Evolutionary conservation across 1,140 invertebrate species (phyloP).

Genomic region (Dufourea novaeangliae): DNA sequence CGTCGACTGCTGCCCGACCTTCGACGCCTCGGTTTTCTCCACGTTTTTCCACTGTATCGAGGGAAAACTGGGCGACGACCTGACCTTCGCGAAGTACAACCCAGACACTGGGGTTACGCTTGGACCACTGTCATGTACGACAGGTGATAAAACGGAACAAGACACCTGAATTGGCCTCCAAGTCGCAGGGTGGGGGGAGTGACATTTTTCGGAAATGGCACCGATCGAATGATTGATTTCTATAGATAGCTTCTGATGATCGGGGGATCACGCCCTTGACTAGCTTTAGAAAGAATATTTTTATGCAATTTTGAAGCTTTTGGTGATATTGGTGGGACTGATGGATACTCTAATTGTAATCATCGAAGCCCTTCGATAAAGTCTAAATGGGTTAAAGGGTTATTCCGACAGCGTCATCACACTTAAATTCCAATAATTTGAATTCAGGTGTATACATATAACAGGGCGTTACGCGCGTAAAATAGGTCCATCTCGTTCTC

Average conservation of each 20-base stretch:
- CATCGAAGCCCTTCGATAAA: too few relatives aligned
- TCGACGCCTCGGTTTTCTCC: neutral
- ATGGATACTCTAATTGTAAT: too few relatives aligned
- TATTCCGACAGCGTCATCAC: too few relatives aligned
- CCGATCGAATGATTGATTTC: neutral
- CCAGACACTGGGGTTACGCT: conserved; percentile 28
- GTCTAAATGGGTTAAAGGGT: too few relatives aligned
- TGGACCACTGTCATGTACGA: conserved; percentile 43
- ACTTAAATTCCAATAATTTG: neutral
- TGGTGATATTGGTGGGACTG: too few relatives aligned
- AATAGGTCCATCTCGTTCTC: neutral
- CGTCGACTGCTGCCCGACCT: neutral
- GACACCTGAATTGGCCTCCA: conserved; percentile 51
- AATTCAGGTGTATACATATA: neutral
- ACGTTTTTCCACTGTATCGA: neutral
- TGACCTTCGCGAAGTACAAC: conserved; percentile 22
- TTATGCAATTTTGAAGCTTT: too few relatives aligned
- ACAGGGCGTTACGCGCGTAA: neutral
- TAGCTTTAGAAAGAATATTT: too few relatives aligned
- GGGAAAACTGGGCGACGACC: conserved; percentile 43
- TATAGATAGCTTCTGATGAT: neutral
- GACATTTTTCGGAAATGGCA: neutral
- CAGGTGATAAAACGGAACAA: conserved; percentile 62
- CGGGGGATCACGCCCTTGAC: neutral
- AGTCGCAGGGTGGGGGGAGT: too few relatives aligned